These are phyloP conservation scores for Samia ricini DNA, from an alignment of 1,140 invertebrate genomes.

Conservation along the genomic window DNA sequence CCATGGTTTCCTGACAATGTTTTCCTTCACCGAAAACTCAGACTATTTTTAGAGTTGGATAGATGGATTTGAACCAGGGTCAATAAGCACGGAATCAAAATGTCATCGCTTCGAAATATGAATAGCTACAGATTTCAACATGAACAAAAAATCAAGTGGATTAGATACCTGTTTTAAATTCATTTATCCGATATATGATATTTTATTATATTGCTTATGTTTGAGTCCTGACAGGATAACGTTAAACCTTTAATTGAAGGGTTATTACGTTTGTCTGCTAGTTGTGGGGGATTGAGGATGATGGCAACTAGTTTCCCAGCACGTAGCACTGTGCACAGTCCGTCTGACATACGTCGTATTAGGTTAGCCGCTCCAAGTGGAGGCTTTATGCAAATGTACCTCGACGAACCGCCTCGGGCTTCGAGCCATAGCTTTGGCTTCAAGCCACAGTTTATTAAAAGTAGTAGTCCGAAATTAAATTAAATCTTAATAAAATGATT, in stretches of 20 bases:
- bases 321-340: constrained; percentile 15
- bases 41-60: too few relatives aligned
- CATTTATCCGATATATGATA: too few relatives aligned
- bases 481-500: background rate
- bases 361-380: constrained; percentile 24
- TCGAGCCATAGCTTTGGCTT: background rate
- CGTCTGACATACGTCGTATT: constrained; percentile 24
- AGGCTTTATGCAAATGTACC: constrained; percentile 24
- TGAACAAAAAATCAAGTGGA: too few relatives aligned
- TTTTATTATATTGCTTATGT: background rate
- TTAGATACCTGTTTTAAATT: too few relatives aligned
- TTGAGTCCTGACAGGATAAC: background rate
- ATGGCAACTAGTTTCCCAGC: background rate
- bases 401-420: constrained; percentile 7
- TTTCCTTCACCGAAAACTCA: too few relatives aligned
- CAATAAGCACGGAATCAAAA: too few relatives aligned
- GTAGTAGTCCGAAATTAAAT: background rate
- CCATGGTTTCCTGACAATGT: too few relatives aligned
- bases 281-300: background rate
- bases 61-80: too few relatives aligned
- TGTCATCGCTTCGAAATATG: too few relatives aligned
- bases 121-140: too few relatives aligned
- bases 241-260: background rate
- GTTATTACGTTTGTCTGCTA: background rate
- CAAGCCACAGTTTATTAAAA: background rate